Evolutionary conservation across 2,888 invertebrate species (phyloP).

Genomic region (Lepeophtheirus nordmannii): DNA sequence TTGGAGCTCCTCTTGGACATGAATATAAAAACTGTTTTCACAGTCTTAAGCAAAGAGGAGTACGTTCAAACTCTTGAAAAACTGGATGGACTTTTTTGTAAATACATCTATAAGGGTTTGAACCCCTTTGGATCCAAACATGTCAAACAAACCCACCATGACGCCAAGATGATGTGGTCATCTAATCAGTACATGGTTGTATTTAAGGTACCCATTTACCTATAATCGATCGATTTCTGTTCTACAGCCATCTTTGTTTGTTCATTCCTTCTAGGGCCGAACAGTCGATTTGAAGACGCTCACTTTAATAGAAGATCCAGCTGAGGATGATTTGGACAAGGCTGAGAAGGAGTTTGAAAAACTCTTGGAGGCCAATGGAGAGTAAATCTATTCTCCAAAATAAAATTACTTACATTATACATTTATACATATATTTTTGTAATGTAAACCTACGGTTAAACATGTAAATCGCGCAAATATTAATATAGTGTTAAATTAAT

Average conservation of each 20-base stretch:
- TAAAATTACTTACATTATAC: neutral
- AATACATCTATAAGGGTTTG: constrained; percentile 21
- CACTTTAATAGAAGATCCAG: constrained; percentile 20
- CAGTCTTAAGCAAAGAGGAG: constrained; percentile 20
- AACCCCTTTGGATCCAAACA: constrained; percentile 21
- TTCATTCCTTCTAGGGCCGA: constrained; percentile 18
- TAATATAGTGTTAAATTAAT: too few species aligned
- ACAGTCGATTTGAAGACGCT: constrained; percentile 24
- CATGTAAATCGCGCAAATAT: too few species aligned
- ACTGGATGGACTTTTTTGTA: constrained; percentile 21
- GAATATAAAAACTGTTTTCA: constrained; percentile 18
- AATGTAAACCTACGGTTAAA: too few species aligned
- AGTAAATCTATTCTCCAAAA: neutral
- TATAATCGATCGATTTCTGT: neutral
- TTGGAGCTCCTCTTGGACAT: constrained; percentile 22
- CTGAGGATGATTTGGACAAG: constrained; percentile 9
- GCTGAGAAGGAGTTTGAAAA: constrained; percentile 24
- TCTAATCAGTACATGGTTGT: constrained; percentile 23
- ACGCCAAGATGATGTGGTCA: constrained; percentile 23
- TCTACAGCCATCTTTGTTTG: neutral
- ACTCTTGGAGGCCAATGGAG: constrained; percentile 19
- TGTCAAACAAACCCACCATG: constrained; percentile 23
- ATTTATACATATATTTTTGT: too few species aligned
- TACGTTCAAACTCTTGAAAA: constrained; percentile 4
- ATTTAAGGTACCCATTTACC: constrained; percentile 3